Evolutionary conservation across 2,797 vertebrate genomes (phyloP).

Genomic region (Rousettus madagascariensis): DNA sequence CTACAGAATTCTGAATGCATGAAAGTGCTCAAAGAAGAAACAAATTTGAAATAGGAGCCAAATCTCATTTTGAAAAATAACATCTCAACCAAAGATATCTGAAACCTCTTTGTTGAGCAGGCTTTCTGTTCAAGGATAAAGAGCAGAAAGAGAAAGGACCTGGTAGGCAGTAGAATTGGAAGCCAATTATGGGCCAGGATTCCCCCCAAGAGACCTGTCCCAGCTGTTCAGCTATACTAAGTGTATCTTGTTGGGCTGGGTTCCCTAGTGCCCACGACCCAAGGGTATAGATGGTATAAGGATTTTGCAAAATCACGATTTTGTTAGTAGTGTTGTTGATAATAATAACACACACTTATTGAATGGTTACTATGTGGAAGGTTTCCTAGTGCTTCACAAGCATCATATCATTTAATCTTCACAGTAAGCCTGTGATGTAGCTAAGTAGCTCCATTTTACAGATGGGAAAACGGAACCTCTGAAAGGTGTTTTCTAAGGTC

Average conservation of each 20-base stretch:
- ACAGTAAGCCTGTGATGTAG: not conserved
- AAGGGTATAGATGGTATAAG: not conserved
- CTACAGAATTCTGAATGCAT: conserved; percentile 31
- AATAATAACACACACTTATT: not conserved
- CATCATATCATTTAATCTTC: not conserved
- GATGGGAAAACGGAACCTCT: conserved; percentile 6
- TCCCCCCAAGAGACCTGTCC: not conserved
- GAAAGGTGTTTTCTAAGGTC: conserved; percentile 2
- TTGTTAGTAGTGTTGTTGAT: not conserved
- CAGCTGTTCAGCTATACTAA: not conserved
- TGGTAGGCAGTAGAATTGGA: not conserved
- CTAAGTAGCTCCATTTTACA: not conserved
- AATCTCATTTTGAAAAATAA: conserved; percentile 62
- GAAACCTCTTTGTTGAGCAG: not conserved
- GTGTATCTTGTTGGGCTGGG: not conserved
- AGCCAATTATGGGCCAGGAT: not conserved
- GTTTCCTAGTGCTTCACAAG: conserved; percentile 6
- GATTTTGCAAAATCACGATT: not conserved
- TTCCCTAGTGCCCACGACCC: not conserved
- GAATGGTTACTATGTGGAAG: not conserved
- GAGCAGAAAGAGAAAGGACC: not conserved
- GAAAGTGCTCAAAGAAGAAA: not conserved
- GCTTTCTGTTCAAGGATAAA: not conserved
- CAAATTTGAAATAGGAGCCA: not conserved
- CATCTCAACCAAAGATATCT: not conserved